A percentile compares a stretch with the other conserved stretches of the same genome.
phyloP scores from a whole-genome alignment of 2,797 vertebrate species.

The Delichon dasypus region DNA sequence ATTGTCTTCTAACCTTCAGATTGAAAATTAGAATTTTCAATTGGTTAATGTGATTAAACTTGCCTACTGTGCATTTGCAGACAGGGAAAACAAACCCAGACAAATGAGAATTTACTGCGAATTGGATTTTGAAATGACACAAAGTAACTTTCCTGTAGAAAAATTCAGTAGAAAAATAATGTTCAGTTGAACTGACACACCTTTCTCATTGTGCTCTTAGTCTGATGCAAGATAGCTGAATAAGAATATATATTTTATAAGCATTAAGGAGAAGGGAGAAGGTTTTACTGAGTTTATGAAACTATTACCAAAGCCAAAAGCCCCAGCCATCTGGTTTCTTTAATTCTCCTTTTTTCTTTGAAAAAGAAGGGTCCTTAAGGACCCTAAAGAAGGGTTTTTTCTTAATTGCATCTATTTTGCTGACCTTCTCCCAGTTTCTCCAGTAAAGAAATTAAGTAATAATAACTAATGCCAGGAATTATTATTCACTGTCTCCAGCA shows the following conservation, averaged over 20 bases:
- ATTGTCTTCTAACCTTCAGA: slow-evolving; percentile 30
- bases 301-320: slow-evolving; percentile 18
- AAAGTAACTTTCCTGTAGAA: background rate
- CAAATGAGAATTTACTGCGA: background rate
- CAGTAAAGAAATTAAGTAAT: background rate
- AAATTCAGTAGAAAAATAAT: slow-evolving; percentile 22
- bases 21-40: slow-evolving; percentile 47
- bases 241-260: background rate
- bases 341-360: background rate
- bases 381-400: background rate
- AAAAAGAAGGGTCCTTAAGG: background rate
- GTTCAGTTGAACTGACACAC: background rate
- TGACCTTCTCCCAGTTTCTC: background rate
- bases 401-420: background rate
- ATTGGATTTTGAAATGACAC: slow-evolving; percentile 16
- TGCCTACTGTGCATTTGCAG: background rate
- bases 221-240: background rate
- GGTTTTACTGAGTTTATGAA: background rate
- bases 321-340: background rate
- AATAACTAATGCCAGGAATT: slow-evolving; percentile 5
- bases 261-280: background rate
- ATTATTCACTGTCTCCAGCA: slow-evolving; percentile 24
- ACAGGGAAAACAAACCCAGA: background rate
- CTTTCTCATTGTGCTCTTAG: background rate
- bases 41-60: slow-evolving; percentile 12